phyloP scores from a whole-genome alignment of 2,113 vertebrate genomes.

The Danio rerio region GRCz12tu NC_133185.1:32261501-32262000 shows the following conservation, averaged over 20 bases:
- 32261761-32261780: not conserved
- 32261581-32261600: slow-evolving; percentile 58
- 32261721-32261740: slow-evolving; percentile 1
- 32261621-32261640: slow-evolving; percentile 31
- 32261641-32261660: slow-evolving; percentile 9
- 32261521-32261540: slow-evolving; percentile 98
- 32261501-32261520: slow-evolving; percentile 98
- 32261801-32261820: slow-evolving; percentile 20
- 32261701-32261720: slow-evolving; percentile 12
- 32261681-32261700: not conserved
- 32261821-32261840: slow-evolving; percentile 5
- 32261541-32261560: slow-evolving; percentile 96
- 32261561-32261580: slow-evolving; percentile 91
- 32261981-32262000: not conserved
- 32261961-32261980: slow-evolving; percentile 53
- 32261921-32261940: not conserved
- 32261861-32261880: not conserved
- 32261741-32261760: slow-evolving; percentile 11
- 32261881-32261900: not conserved
- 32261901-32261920: not conserved
- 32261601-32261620: slow-evolving; percentile 59
- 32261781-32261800: slow-evolving; percentile 1
- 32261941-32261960: slow-evolving; percentile 32
- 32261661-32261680: slow-evolving; percentile 35
- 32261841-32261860: not conserved